These are phyloP conservation scores for Drosophila tropicalis DNA, from an alignment of 1,140 invertebrate species.

Conservation along the genomic window DNA sequence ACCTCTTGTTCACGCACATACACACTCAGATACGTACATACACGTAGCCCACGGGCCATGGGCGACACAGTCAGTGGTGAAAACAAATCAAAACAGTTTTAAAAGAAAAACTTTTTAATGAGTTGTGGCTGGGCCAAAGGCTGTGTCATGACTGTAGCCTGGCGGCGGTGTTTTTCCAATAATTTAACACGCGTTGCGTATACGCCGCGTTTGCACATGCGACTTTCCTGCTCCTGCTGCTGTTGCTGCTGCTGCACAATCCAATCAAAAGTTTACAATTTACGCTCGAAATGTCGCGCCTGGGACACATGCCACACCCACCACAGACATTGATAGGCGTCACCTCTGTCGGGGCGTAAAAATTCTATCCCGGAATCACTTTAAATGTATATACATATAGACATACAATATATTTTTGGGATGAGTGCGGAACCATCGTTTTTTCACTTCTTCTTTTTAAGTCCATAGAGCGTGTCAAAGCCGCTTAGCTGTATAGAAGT, in stretches of 20 bases:
- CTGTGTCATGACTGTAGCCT: slow-evolving; percentile 11
- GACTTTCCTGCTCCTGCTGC: slow-evolving; percentile 40
- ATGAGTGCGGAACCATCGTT: slow-evolving; percentile 39
- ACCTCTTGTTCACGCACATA: slow-evolving; percentile 6
- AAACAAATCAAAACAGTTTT: slow-evolving; percentile 66
- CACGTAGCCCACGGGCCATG: slow-evolving; percentile 20
- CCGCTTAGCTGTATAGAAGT: slow-evolving; percentile 51
- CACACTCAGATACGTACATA: not conserved
- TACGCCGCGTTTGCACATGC: slow-evolving; percentile 58
- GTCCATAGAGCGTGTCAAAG: slow-evolving; percentile 39
- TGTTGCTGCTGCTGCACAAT: slow-evolving; percentile 67
- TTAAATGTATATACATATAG: slow-evolving; percentile 33
- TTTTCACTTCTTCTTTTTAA: slow-evolving; percentile 18
- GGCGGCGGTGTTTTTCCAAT: slow-evolving; percentile 48
- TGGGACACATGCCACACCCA: slow-evolving; percentile 33
- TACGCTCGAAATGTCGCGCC: slow-evolving; percentile 72
- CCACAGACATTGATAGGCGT: slow-evolving; percentile 57
- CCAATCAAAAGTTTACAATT: slow-evolving; percentile 81
- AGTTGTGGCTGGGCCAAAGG: slow-evolving; percentile 52
- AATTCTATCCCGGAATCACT: slow-evolving; percentile 46
- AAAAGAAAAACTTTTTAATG: slow-evolving; percentile 72
- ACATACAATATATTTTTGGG: not conserved
- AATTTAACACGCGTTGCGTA: slow-evolving; percentile 72
- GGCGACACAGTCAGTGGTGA: slow-evolving; percentile 27
- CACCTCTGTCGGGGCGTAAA: slow-evolving; percentile 35